Evolutionary conservation across 1,140 invertebrate species (phyloP).

Genomic region (Papilio xuthus): DNA sequence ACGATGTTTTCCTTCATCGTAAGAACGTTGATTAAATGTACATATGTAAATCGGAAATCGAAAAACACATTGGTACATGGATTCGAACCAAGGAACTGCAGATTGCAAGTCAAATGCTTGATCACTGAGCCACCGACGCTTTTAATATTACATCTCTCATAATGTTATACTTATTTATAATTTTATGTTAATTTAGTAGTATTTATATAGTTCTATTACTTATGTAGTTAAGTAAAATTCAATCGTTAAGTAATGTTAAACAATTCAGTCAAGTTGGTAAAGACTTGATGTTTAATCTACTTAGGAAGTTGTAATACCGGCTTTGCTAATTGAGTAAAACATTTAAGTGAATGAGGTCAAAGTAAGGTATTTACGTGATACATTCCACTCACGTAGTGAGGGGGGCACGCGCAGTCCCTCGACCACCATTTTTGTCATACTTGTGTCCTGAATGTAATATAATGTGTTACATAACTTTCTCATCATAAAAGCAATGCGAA

Average conservation of each 20-base stretch:
- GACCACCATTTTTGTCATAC: not conserved
- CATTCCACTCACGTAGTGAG: not conserved
- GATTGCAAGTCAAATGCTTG: no score
- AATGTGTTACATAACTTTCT: not conserved
- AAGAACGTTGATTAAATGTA: no score
- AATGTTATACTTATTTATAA: no score
- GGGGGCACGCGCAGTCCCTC: not conserved
- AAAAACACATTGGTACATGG: no score
- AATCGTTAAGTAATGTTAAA: not conserved
- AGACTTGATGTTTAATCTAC: conserved; percentile 4
- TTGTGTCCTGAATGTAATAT: not conserved
- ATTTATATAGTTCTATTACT: not conserved
- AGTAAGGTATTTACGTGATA: conserved; percentile 12
- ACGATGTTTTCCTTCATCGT: no score
- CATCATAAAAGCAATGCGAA: not conserved
- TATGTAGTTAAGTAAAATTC: not conserved
- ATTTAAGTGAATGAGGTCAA: conserved; percentile 22
- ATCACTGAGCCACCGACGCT: no score
- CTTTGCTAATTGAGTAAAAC: conserved; percentile 17
- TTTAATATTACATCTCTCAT: no score
- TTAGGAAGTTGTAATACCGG: conserved; percentile 9
- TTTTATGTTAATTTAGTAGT: no score
- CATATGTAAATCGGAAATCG: no score
- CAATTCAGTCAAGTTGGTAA: not conserved
- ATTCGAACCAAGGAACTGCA: no score